Evolutionary conservation across 2,797 vertebrate genomes (phyloP).

Genomic region (Zonotrichia albicollis): DNA sequence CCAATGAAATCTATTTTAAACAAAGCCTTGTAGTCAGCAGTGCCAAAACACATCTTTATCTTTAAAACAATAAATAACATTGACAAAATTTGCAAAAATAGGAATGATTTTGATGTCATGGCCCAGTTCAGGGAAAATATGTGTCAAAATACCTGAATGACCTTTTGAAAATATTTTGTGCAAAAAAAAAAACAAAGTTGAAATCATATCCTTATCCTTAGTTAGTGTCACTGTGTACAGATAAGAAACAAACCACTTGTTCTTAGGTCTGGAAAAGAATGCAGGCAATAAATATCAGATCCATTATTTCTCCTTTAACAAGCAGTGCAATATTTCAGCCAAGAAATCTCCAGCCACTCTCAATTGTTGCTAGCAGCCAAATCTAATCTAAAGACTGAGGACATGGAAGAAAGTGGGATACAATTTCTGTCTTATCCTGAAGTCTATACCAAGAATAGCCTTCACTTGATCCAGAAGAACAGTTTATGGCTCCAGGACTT

Average conservation of each 20-base stretch:
- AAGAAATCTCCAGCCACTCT: not conserved
- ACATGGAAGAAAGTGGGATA: not conserved
- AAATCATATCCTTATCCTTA: not conserved
- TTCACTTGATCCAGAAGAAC: not conserved
- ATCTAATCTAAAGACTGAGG: constrained; percentile 19
- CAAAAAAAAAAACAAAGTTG: not conserved
- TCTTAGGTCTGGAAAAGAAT: constrained; percentile 21
- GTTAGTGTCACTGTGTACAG: not conserved
- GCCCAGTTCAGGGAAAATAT: not conserved
- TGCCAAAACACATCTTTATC: constrained; percentile 50
- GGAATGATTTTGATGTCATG: not conserved
- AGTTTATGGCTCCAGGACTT: not conserved
- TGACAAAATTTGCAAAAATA: constrained; percentile 27
- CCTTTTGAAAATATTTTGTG: not conserved
- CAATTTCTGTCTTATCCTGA: constrained; percentile 5
- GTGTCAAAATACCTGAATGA: constrained; percentile 27
- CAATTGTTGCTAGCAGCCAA: not conserved
- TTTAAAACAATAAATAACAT: constrained; percentile 48
- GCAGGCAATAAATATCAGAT: not conserved
- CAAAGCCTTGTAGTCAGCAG: constrained; percentile 11
- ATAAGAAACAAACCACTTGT: constrained; percentile 19
- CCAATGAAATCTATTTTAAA: constrained; percentile 55
- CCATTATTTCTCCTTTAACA: constrained; percentile 25
- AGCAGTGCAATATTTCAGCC: not conserved
- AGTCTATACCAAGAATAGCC: constrained; percentile 11